phyloP scores from a whole-genome alignment of 2,797 vertebrate species.

The Mus minutoides region DNA sequence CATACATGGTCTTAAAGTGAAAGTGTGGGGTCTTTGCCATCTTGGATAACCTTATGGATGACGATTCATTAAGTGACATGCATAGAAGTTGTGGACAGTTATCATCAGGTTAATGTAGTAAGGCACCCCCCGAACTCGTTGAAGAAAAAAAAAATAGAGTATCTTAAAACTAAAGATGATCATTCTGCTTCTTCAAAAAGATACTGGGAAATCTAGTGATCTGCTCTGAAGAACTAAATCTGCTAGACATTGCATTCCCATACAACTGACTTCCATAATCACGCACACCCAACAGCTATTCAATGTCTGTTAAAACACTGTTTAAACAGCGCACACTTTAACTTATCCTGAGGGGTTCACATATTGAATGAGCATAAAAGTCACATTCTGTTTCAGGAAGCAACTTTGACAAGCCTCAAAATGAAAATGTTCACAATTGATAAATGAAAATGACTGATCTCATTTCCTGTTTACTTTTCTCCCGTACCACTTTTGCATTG shows the following conservation, averaged over 20 bases:
- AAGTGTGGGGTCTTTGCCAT: background rate
- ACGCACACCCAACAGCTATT: slow-evolving; percentile 78
- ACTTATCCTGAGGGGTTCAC: slow-evolving; percentile 60
- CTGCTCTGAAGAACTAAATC: slow-evolving; percentile 56
- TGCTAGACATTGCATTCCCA: background rate
- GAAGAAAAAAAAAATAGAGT: background rate
- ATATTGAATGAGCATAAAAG: slow-evolving; percentile 71
- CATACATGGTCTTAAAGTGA: background rate
- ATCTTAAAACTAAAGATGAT: slow-evolving; percentile 57
- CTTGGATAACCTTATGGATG: background rate
- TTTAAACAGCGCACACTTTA: slow-evolving; percentile 47
- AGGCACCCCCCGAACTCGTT: background rate
- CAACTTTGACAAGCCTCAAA: slow-evolving; percentile 44
- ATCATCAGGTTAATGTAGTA: background rate
- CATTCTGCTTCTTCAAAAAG: slow-evolving; percentile 41
- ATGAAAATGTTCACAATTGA: slow-evolving; percentile 24
- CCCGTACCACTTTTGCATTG: background rate
- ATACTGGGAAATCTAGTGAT: slow-evolving; percentile 41
- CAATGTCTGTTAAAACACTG: slow-evolving; percentile 57
- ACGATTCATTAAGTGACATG: background rate
- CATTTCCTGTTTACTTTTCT: slow-evolving; percentile 34
- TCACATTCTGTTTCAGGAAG: slow-evolving; percentile 64
- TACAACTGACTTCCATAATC: slow-evolving; percentile 59
- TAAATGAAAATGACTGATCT: slow-evolving; percentile 49
- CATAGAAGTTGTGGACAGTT: background rate